Percentiles rank a stretch among this genome's conserved stretches.
Conservation (phyloP, 2,888 invertebrate species). For the Harpalus rubripes region DNA sequence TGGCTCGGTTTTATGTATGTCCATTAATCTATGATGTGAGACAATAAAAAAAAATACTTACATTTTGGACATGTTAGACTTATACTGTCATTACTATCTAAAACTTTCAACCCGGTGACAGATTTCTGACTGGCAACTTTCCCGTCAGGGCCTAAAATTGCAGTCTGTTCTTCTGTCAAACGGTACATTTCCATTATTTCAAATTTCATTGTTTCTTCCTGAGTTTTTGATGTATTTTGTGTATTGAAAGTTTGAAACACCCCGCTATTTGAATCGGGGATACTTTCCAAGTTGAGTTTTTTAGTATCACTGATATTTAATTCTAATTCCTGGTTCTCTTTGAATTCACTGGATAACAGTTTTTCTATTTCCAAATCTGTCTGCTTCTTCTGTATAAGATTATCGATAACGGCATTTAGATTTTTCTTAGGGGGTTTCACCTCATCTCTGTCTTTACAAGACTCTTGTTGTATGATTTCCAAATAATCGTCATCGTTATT, state of each 20-base stretch:
- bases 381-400: constrained; percentile 65
- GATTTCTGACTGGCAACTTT: constrained; percentile 75
- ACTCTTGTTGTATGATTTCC: constrained; percentile 51
- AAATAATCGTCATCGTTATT: constrained; percentile 57
- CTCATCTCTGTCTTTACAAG: constrained; percentile 51
- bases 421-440: constrained; percentile 63
- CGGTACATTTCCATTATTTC: constrained; percentile 79
- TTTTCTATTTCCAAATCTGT: constrained; percentile 60
- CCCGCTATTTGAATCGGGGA: constrained; percentile 52
- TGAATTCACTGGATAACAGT: constrained; percentile 69
- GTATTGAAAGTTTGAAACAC: constrained; percentile 51
- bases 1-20: no score
- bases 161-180: constrained; percentile 80
- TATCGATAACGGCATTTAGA: constrained; percentile 67
- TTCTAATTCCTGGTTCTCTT: constrained; percentile 68
- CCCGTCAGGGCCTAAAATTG: constrained; percentile 84
- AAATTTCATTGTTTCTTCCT: constrained; percentile 26
- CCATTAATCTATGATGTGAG: no score
- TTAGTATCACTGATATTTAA: not conserved
- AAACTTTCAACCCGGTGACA: constrained; percentile 69
- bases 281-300: constrained; percentile 41
- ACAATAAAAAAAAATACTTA: constrained; percentile 68
- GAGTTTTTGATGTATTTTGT: not conserved
- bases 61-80: constrained; percentile 70
- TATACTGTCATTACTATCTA: constrained; percentile 67